Base-by-base conservation (phyloP, 92 coral and sea anemone genomes). In the Diadumene lineata region DNA sequence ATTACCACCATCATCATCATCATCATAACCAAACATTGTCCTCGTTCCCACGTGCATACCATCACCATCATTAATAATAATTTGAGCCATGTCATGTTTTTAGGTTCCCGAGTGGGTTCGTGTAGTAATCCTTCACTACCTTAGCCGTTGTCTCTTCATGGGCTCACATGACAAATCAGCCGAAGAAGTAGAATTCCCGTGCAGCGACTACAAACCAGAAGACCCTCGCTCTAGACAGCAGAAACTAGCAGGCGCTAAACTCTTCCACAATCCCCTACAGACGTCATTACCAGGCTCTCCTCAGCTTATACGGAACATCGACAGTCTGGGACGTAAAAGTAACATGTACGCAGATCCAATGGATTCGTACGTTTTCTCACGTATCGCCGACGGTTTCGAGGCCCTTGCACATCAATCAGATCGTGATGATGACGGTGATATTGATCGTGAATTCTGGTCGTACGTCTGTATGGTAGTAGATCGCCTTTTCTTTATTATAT, bases 371-470 rank as follows among this genome's bases (percentile, higher is more conserved):
- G 67, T 67, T 10, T 53, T 82, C 17, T n/a, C 66, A 7, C 73
- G 81, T 51, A 73, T 85, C 31, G 85, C 87, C 31, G 84, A 90
- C 28, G 89, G 87, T 10, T 80, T 84, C 22, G 28, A 64, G 29
- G 86, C 79, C 24, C 74, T 90, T 1, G 92, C 87, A 0, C 66
- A 60, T 56, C 75, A 82, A 1, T 75, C 86, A 11, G 66, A 80
- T 0, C 70, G 77, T 33, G 68, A 77, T 15, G 84, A 73, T 21
- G 77, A 84, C 3, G 34, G 26, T n/a, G 87, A 80, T 30, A 25
- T 23, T 0, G 88, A 84, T 74, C 67, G 81, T 31, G 97, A 90
- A 75, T 90, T 90, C 53, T 84, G 92, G 97, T 66, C 82, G 43
- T 90, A 74, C 62, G 77, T 70, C 2, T 90, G 89, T 29, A 81